Conservation (phyloP, 2,797 vertebrate genomes). For the Poliocrania exsul region DNA sequence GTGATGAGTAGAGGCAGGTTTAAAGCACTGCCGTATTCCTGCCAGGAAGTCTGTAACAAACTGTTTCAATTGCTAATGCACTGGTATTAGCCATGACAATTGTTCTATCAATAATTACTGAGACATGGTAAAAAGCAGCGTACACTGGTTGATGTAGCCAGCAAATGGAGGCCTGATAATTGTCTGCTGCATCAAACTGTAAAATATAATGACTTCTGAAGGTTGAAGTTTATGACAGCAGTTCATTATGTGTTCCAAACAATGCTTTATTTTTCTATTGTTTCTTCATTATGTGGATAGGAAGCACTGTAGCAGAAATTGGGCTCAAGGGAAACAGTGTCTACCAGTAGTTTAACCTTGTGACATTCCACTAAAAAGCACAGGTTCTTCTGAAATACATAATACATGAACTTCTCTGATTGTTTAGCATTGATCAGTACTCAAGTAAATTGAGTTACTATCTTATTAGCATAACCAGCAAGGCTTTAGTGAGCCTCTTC, state of each 20-base stretch:
- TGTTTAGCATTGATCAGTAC: conserved; percentile 94
- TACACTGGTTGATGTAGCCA: conserved; percentile 26
- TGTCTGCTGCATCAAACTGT: conserved; percentile 77
- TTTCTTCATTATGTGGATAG: conserved; percentile 75
- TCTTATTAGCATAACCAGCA: conserved; percentile 89
- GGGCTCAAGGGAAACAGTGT: conserved; percentile 84
- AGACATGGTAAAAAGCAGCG: conserved; percentile 54
- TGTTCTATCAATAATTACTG: conserved; percentile 73
- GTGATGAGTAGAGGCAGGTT: conserved; percentile 25
- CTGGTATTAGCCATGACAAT: conserved; percentile 58
- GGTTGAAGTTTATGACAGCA: conserved; percentile 81
- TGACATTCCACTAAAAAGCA: conserved; percentile 89
- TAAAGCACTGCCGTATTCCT: neutral
- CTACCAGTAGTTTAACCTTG: conserved; percentile 91
- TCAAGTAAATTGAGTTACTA: conserved; percentile 94
- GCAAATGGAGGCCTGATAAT: conserved; percentile 66
- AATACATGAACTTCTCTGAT: conserved; percentile 91
- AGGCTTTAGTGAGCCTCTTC: conserved; percentile 80
- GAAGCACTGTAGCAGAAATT: conserved; percentile 83
- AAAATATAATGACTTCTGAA: conserved; percentile 79
- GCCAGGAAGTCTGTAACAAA: conserved; percentile 61
- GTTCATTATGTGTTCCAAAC: conserved; percentile 79
- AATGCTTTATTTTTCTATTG: conserved; percentile 82
- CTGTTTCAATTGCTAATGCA: conserved; percentile 70
- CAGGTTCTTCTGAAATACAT: conserved; percentile 89